phyloP scores from a whole-genome alignment of 2,113 vertebrate genomes.

The Tauraco erythrolophus region DNA sequence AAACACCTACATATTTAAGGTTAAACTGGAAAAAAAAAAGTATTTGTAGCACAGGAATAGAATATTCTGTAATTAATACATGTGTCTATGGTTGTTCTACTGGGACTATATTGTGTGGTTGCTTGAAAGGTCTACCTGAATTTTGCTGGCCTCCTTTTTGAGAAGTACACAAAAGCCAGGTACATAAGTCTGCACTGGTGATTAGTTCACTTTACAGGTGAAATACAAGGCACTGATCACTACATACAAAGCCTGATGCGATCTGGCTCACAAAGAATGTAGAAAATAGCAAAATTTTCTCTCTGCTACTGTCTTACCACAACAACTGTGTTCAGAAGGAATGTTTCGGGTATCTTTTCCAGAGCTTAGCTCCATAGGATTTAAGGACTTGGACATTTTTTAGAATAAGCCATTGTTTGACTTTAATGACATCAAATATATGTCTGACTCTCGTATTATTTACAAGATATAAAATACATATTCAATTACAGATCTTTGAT shows the following conservation, averaged over 20 bases:
- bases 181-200: neutral
- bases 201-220: neutral
- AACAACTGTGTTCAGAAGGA: neutral
- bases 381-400: neutral
- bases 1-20: slow-evolving; percentile 42
- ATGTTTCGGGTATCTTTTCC: neutral
- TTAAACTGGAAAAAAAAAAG: neutral
- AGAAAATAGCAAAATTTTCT: neutral
- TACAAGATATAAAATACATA: neutral
- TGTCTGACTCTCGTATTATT: neutral
- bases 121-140: neutral
- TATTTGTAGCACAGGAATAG: neutral
- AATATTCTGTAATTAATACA: neutral
- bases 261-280: neutral
- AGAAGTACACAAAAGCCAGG: neutral
- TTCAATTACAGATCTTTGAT: neutral
- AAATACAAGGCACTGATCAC: neutral
- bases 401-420: neutral
- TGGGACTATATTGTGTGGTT: neutral
- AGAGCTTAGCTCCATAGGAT: neutral
- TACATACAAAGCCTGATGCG: neutral
- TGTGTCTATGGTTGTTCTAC: neutral
- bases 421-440: neutral
- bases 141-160: neutral
- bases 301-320: neutral